Evolutionary conservation across 35 echinoderm and acorn worm species (phyloP).

Genomic region (Lytechinus pictus): DNA sequence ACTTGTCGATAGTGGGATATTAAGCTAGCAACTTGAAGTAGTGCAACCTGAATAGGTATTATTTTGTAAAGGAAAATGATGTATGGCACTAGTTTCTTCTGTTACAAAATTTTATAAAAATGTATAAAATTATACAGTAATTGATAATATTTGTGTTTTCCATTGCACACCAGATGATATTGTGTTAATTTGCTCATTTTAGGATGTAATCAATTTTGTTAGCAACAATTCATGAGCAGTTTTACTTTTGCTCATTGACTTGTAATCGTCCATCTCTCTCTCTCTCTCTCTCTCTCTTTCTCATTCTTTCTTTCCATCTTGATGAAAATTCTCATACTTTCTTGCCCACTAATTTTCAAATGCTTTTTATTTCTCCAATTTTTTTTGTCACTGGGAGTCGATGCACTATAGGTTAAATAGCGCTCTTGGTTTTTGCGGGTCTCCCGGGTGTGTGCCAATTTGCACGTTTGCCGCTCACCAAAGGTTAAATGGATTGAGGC

Average conservation of each 20-base stretch:
- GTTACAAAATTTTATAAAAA: no score
- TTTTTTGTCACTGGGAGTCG: background rate
- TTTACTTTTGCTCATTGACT: no score
- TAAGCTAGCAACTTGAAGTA: background rate
- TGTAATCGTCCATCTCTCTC: no score
- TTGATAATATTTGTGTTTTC: no score
- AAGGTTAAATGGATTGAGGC: slow-evolving; percentile 18
- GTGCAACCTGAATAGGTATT: background rate
- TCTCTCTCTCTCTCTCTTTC: background rate
- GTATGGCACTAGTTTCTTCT: background rate
- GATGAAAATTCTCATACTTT: background rate
- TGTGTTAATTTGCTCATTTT: no score
- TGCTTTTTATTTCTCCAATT: background rate
- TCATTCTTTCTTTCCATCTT: background rate
- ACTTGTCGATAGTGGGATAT: background rate
- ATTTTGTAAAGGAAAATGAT: background rate
- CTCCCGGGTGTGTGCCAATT: background rate
- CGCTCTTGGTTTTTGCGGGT: background rate
- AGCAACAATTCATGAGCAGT: no score
- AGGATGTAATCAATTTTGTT: no score
- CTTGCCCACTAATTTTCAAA: background rate
- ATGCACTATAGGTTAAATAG: background rate
- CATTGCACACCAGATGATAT: no score
- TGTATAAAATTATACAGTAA: no score
- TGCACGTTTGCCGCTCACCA: background rate